Evolutionary conservation across 1,140 invertebrate species (phyloP).

Genomic region (Steinernema khuongi): DNA sequence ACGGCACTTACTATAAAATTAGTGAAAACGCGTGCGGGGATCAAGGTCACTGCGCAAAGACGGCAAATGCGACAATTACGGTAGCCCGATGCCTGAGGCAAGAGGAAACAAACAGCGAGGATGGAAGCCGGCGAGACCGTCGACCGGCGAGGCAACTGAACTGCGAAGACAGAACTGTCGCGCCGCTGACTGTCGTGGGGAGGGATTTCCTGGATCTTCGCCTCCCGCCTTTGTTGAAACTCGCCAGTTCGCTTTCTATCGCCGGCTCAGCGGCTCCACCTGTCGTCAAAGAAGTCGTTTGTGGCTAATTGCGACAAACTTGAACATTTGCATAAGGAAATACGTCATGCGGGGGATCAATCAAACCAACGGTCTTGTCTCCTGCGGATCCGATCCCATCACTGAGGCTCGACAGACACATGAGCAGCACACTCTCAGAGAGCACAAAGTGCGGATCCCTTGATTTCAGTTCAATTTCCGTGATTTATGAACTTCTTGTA

Average conservation of each 20-base stretch:
- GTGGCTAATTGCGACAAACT: conserved; percentile 10
- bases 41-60: background rate
- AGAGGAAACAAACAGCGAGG: background rate
- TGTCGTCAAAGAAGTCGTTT: background rate
- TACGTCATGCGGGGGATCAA: background rate
- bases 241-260: background rate
- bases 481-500: conserved; percentile 7
- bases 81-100: background rate
- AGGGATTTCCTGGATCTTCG: conserved; percentile 14
- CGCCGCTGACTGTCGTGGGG: background rate
- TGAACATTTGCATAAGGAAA: background rate
- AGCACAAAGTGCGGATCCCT: background rate
- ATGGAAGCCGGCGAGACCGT: conserved; percentile 1
- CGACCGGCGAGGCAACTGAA: background rate
- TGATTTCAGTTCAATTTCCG: background rate
- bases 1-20: background rate
- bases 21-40: background rate
- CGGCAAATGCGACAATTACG: conserved; percentile 7
- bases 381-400: background rate
- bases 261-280: background rate
- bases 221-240: conserved; percentile 14
- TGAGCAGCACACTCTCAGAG: background rate
- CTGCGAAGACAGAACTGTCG: conserved; percentile 13
- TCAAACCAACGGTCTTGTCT: background rate
- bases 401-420: background rate